Evolutionary conservation across 2,797 vertebrate species (phyloP).

Genomic region (Okamejei kenojei): DNA sequence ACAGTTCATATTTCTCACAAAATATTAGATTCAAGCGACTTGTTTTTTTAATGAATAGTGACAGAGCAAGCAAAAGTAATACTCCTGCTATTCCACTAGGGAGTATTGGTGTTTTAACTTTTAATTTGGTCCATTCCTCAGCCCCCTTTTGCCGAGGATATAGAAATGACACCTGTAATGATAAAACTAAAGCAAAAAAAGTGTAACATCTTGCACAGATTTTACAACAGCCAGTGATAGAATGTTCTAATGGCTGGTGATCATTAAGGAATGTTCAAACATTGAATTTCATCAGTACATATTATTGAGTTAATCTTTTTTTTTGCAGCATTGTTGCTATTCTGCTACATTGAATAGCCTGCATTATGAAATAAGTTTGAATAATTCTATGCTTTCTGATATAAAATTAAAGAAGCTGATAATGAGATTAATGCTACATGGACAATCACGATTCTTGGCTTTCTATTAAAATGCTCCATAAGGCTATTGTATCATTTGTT

Average conservation of each 20-base stretch:
- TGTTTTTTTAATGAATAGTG: not conserved
- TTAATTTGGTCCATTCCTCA: not conserved
- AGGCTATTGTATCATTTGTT: not conserved
- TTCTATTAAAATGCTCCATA: not conserved
- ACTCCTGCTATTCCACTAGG: not conserved
- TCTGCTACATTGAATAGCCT: not conserved
- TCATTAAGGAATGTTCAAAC: not conserved
- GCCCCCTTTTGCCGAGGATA: not conserved
- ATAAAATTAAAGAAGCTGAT: not conserved
- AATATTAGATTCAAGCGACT: not conserved
- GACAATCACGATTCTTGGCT: not conserved
- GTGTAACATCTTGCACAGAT: not conserved
- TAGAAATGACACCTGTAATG: not conserved
- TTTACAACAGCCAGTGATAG: not conserved
- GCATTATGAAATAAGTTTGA: not conserved
- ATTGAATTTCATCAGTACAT: not conserved
- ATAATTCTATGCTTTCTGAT: not conserved
- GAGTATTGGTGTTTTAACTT: not conserved
- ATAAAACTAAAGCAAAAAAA: slow-evolving; percentile 5
- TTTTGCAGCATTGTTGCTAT: not conserved
- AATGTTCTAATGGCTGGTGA: not conserved
- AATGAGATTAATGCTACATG: not conserved
- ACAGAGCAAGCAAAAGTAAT: not conserved
- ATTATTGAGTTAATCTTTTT: not conserved
- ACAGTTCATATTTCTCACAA: not conserved